A percentile compares a stretch with the other conserved stretches of the same genome.
phyloP scores from a whole-genome alignment of 2,888 invertebrate genomes.

The Anorthoa munda region DNA sequence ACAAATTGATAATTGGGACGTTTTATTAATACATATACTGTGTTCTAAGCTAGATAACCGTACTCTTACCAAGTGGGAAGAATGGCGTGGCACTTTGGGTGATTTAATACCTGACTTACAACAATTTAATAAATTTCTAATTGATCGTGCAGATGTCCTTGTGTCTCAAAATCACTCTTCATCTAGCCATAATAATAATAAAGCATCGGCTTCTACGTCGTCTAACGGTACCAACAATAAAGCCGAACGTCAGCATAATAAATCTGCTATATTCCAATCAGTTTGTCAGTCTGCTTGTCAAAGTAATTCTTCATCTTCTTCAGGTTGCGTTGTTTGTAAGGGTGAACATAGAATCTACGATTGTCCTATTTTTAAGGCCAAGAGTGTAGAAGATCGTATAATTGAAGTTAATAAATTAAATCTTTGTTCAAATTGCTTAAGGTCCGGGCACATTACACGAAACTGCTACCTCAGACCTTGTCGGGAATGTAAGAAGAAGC shows the following conservation, averaged over 20 bases:
- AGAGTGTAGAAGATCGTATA: conserved; percentile 14
- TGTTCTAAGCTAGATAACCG: conserved; percentile 6
- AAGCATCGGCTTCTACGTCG: no score
- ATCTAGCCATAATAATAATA: conserved; percentile 4
- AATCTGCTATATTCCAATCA: neutral
- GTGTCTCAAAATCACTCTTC: conserved; percentile 1
- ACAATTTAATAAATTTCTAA: conserved; percentile 23
- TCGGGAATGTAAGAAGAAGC: conserved; percentile 18
- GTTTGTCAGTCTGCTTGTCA: neutral
- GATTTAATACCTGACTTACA: conserved; percentile 6
- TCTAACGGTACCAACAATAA: neutral
- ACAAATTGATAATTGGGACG: no score
- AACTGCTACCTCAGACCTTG: conserved; percentile 15
- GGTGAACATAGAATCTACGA: no score
- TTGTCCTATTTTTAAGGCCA: conserved; percentile 10
- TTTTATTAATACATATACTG: conserved; percentile 7
- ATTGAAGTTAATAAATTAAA: conserved; percentile 13
- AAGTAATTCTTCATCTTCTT: no score
- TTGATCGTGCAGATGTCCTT: conserved; percentile 17
- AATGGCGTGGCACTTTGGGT: neutral
- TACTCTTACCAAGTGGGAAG: conserved; percentile 2
- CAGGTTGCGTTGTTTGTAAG: no score
- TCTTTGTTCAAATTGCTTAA: no score
- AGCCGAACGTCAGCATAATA: conserved; percentile 4
- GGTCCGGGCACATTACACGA: conserved; percentile 7